Percentiles rank a stretch among this genome's conserved stretches.
Evolutionary conservation across 2,113 vertebrate species (phyloP).

Genomic region (Dicrurus megarhynchus): DNA sequence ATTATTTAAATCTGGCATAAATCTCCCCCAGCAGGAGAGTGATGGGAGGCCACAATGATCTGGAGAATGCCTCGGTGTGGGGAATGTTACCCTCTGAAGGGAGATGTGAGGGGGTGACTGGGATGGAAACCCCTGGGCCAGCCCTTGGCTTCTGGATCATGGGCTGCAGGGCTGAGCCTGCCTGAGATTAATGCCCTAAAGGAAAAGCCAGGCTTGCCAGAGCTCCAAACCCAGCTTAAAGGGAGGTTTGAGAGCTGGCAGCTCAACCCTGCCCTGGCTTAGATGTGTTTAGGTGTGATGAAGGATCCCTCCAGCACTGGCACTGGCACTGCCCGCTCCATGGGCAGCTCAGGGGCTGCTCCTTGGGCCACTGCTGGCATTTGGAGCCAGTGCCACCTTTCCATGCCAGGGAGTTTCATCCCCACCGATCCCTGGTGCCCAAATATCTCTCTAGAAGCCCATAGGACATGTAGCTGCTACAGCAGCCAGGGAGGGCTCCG

Average conservation of each 20-base stretch:
- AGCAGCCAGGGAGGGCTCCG: neutral
- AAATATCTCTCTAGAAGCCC: neutral
- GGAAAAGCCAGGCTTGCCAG: neutral
- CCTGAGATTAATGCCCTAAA: neutral
- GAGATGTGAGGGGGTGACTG: neutral
- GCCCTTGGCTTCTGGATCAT: rapidly evolving
- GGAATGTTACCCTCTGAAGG: rapidly evolving
- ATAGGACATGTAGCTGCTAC: neutral
- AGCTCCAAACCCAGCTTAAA: neutral
- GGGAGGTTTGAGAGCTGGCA: neutral
- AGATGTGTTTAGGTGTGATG: rapidly evolving
- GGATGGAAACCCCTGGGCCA: neutral
- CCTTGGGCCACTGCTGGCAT: neutral
- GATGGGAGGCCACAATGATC: neutral
- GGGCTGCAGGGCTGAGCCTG: rapidly evolving
- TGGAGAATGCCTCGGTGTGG: rapidly evolving
- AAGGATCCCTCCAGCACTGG: neutral
- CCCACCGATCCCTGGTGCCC: rapidly evolving
- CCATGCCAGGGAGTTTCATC: neutral
- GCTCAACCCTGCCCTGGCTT: neutral
- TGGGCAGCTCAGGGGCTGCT: rapidly evolving
- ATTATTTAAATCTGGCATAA: neutral
- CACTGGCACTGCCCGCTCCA: neutral
- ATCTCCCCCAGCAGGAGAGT: neutral
- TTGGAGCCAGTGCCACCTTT: neutral